Evolutionary conservation across 2,797 vertebrate genomes (phyloP).

Genomic region (Cephalopachus bancanus): DNA sequence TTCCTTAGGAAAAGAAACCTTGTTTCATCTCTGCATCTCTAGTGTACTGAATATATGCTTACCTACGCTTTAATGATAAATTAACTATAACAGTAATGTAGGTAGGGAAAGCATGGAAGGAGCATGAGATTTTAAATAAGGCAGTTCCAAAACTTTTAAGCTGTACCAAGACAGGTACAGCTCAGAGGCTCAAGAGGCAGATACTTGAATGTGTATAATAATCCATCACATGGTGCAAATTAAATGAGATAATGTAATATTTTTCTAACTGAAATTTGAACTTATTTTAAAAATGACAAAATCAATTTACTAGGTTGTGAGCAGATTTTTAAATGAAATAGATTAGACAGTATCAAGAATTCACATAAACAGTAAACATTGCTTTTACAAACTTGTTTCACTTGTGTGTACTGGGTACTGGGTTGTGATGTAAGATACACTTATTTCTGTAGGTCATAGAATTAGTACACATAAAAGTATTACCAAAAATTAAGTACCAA

Average conservation of each 20-base stretch:
- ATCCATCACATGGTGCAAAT: not conserved
- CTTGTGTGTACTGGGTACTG: not conserved
- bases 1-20: not conserved
- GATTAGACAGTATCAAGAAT: not conserved
- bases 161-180: not conserved
- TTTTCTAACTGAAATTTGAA: not conserved
- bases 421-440: not conserved
- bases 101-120: not conserved
- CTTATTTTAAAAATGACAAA: not conserved
- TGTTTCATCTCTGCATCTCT: not conserved
- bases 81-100: not conserved
- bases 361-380: not conserved
- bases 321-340: not conserved
- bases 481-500: not conserved
- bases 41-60: not conserved
- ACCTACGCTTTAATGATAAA: not conserved
- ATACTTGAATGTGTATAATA: not conserved
- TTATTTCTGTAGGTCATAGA: not conserved
- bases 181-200: not conserved
- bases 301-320: not conserved
- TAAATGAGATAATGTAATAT: not conserved
- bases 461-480: constrained; percentile 5
- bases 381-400: constrained; percentile 12
- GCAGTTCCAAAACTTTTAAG: not conserved
- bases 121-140: not conserved